Conservation (phyloP, 2,797 vertebrate genomes). For the Oophaga sylvatica region DNA sequence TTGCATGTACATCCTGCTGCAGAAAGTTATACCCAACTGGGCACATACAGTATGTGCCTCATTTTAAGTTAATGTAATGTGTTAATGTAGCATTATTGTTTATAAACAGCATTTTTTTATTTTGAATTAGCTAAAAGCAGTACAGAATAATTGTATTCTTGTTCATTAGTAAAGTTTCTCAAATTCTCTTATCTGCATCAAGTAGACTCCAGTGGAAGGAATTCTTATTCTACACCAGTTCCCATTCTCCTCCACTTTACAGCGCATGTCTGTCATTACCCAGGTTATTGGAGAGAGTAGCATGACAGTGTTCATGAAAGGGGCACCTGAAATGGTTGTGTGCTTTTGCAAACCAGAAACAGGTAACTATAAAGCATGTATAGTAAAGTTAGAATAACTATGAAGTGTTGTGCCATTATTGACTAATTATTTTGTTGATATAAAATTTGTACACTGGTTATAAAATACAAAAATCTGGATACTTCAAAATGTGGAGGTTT, state of each 20-base stretch:
- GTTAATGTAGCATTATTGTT: no score
- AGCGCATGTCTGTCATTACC: constrained; percentile 72
- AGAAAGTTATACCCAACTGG: no score
- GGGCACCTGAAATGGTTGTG: constrained; percentile 71
- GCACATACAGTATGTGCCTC: no score
- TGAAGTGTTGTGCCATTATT: no score
- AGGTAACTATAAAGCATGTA: constrained; percentile 64
- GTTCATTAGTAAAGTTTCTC: neutral
- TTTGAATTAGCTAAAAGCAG: no score
- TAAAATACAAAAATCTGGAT: no score
- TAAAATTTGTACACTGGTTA: no score
- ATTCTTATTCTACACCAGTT: constrained; percentile 71
- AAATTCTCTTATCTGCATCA: neutral
- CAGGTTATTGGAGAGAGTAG: constrained; percentile 58
- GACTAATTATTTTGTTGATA: no score
- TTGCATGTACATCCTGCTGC: no score
- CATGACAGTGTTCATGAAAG: constrained; percentile 69
- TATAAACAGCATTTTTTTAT: no score
- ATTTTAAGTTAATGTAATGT: no score
- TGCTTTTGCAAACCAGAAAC: constrained; percentile 69
- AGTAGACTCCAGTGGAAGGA: constrained; percentile 65
- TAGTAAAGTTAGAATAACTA: neutral
- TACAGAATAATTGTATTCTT: neutral
- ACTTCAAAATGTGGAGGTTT: no score
- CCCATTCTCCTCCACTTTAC: constrained; percentile 71